Evolutionary conservation across 1,140 invertebrate species (phyloP), one percentile per base, ranked within the genome.

Genomic region (Trialeurodes vaporariorum): DNA sequence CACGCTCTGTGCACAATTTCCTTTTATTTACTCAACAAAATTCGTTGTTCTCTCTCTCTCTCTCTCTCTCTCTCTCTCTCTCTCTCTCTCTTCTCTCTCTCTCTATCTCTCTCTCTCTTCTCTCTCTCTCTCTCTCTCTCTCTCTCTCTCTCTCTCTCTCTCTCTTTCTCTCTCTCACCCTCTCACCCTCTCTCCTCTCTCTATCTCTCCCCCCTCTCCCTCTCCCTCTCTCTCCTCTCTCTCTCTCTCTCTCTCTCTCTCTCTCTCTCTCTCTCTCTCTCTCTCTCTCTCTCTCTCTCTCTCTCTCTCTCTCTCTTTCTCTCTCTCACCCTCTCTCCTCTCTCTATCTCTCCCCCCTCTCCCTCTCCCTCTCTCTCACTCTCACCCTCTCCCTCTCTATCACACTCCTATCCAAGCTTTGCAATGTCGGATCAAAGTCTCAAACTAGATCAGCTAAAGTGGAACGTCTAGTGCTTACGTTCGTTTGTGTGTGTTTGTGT

Each of bases 321-420:
- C 64, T 67, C 22, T 22, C 25, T 40, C 64, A 49, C 27, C 34
- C 27, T 21, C 22, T 61, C 65, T 24, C 27, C 58, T 12, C 59
- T 59, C 40, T 27, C 27, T 59, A 61, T 59, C 25, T 25, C 25
- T 21, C 59, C 25, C 34, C 25, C 40, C 24, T 40, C 68, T 49
- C 1, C 27, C 60, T 67, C 63, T 60, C 25, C 12, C 40, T 67
- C 67, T 65, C 26, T 26, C 64, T 68, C 27, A 21, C 26, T 25
- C 40, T 65, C 67, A 25, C 25, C 24, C 65, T 34, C 40, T 64
- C 24, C 58, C 21, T 68, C 67, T 9, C 27, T 40, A 2, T 66
- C 62, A 61, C 49, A 9, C n/a, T 12, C 27, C 9, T 22, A 22
- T 22, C n/a, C n/a, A 23, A n/a, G 60, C 9, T 5, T 25, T 61